phyloP scores from a whole-genome alignment of 2,113 vertebrate species.

The Panthera uncia region DNA sequence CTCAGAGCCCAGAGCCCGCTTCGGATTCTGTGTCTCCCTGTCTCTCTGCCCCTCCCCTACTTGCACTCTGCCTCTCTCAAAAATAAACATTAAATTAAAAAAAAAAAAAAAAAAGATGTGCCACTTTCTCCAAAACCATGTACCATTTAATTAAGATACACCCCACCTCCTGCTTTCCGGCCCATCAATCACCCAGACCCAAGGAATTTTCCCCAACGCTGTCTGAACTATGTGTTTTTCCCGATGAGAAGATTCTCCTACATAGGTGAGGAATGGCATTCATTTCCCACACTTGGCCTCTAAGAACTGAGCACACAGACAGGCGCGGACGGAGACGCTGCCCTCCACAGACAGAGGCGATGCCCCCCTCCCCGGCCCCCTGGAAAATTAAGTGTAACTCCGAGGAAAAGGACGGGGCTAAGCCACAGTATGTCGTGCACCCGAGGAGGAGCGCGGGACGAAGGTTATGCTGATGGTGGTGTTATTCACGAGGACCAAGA shows the following conservation, averaged over 20 bases:
- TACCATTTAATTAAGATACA: neutral
- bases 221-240: neutral
- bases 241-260: slow-evolving; percentile 49
- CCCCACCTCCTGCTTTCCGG: neutral
- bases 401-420: neutral
- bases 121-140: neutral
- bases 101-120: neutral
- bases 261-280: slow-evolving; percentile 70
- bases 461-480: accelerated
- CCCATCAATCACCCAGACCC: neutral
- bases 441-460: accelerated
- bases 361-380: accelerated
- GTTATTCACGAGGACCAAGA: accelerated
- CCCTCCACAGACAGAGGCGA: accelerated
- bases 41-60: no score
- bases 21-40: no score
- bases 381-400: neutral
- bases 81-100: no score
- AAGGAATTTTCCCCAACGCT: neutral
- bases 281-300: slow-evolving; percentile 38
- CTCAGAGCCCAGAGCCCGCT: no score
- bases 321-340: accelerated
- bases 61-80: no score
- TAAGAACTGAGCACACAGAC: neutral
- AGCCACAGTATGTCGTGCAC: accelerated